Conservation (phyloP, 2,797 vertebrate genomes). For the Gouania willdenowi region DNA sequence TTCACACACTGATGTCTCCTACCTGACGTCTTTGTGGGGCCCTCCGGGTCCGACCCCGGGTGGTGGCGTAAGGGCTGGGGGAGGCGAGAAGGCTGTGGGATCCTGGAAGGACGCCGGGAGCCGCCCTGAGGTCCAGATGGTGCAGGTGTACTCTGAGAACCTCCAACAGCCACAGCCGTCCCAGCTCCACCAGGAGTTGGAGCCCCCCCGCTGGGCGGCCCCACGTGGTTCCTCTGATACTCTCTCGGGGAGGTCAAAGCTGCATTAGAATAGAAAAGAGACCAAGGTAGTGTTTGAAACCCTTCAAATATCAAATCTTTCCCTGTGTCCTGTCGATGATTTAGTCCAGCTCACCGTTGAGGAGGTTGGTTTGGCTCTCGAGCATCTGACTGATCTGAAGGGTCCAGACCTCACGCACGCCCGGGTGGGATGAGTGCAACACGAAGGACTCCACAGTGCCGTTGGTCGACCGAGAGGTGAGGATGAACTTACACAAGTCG, state of each 20-base stretch:
- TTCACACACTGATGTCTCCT: slow-evolving; percentile 40
- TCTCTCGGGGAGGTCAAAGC: slow-evolving; percentile 93
- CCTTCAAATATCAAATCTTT: too few relatives aligned
- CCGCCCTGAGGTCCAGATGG: slow-evolving; percentile 76
- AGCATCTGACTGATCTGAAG: slow-evolving; percentile 97
- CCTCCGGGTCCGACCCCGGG: slow-evolving; percentile 85
- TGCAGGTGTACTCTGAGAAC: slow-evolving; percentile 65
- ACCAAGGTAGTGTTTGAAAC: neutral
- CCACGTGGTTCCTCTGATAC: slow-evolving; percentile 95
- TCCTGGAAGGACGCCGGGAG: slow-evolving; percentile 91
- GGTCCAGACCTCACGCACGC: slow-evolving; percentile 93
- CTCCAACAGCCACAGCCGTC: slow-evolving; percentile 44
- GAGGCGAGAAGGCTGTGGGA: slow-evolving; percentile 96
- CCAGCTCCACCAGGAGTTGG: slow-evolving; percentile 57
- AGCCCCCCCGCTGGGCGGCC: slow-evolving; percentile 51
- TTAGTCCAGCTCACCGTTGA: slow-evolving; percentile 84
- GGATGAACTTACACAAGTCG: slow-evolving; percentile 92
- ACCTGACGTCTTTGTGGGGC: slow-evolving; percentile 98
- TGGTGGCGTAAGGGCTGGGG: slow-evolving; percentile 95
- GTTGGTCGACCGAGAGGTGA: slow-evolving; percentile 85
- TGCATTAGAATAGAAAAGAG: slow-evolving; percentile 44
- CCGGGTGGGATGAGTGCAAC: slow-evolving; percentile 90
- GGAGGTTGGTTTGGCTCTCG: slow-evolving; percentile 95
- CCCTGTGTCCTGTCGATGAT: too few relatives aligned
- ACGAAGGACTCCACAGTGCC: slow-evolving; percentile 82